Conservation (phyloP, 2,113 vertebrate genomes). For the Vireo altiloquus region DNA sequence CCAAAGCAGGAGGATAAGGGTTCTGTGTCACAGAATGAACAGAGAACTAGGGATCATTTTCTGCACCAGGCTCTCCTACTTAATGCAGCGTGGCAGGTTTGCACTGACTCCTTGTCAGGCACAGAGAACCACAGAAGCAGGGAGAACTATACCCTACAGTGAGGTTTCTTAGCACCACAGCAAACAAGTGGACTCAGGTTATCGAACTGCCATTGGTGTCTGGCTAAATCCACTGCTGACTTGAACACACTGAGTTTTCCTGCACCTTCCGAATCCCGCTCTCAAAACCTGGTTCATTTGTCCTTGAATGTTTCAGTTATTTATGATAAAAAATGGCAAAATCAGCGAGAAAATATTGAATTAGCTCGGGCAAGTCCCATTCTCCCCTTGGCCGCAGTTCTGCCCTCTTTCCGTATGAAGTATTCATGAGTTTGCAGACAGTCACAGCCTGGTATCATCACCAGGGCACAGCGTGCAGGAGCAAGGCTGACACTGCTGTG, state of each 20-base stretch:
- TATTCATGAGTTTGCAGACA: neutral
- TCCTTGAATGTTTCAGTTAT: neutral
- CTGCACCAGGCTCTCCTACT: neutral
- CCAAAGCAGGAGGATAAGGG: neutral
- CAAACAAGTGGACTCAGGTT: neutral
- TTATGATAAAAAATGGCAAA: neutral
- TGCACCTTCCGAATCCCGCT: neutral
- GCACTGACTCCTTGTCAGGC: neutral
- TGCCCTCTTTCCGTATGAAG: conserved; percentile 19
- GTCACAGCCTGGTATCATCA: neutral
- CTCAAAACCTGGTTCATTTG: neutral
- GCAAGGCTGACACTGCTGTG: neutral
- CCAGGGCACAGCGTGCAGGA: neutral
- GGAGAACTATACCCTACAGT: neutral
- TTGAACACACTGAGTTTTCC: neutral
- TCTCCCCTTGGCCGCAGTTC: neutral
- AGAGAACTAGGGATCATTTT: neutral
- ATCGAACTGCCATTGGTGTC: neutral
- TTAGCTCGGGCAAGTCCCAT: neutral
- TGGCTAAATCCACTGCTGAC: neutral
- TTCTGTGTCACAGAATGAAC: neutral
- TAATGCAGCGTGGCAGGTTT: neutral
- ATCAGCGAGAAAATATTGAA: neutral
- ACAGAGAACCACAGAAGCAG: neutral
- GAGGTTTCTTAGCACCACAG: neutral